phyloP scores from a whole-genome alignment of 1,140 invertebrate species.

The Bombus haemorrhoidalis region DNA sequence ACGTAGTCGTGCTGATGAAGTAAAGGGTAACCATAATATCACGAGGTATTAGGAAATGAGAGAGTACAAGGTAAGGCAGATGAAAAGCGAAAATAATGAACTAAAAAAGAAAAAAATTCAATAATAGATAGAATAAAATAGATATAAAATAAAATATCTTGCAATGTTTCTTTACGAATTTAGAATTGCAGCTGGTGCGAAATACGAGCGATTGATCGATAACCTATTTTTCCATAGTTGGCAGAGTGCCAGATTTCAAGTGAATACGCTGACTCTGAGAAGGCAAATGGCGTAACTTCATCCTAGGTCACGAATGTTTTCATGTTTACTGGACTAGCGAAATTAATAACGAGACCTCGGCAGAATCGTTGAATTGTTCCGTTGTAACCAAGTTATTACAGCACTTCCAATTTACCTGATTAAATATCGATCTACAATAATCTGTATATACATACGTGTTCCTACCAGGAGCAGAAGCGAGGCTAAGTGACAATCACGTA shows the following conservation, averaged over 20 bases:
- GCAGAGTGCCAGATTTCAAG: conserved; percentile 68
- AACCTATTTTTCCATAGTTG: conserved; percentile 72
- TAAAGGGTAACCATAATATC: neutral
- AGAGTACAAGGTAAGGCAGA: neutral
- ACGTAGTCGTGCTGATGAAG: neutral
- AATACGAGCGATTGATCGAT: conserved; percentile 67
- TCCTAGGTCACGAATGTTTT: conserved; percentile 65
- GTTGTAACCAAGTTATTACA: neutral
- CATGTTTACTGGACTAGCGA: conserved; percentile 11
- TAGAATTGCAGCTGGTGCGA: conserved; percentile 18
- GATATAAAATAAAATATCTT: neutral
- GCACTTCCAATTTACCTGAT: neutral
- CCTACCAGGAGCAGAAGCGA: neutral
- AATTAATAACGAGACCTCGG: neutral
- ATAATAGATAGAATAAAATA: neutral
- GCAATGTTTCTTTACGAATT: neutral
- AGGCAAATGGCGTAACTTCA: conserved; percentile 48
- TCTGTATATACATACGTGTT: neutral
- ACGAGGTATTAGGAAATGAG: neutral
- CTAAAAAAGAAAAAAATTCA: neutral
- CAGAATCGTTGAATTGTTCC: no score
- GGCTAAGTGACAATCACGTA: neutral
- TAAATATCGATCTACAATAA: neutral
- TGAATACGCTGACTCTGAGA: conserved; percentile 59
- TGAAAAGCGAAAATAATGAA: no score